Base-by-base conservation (phyloP, 2,888 invertebrate genomes). In the Papilio protenor region DNA sequence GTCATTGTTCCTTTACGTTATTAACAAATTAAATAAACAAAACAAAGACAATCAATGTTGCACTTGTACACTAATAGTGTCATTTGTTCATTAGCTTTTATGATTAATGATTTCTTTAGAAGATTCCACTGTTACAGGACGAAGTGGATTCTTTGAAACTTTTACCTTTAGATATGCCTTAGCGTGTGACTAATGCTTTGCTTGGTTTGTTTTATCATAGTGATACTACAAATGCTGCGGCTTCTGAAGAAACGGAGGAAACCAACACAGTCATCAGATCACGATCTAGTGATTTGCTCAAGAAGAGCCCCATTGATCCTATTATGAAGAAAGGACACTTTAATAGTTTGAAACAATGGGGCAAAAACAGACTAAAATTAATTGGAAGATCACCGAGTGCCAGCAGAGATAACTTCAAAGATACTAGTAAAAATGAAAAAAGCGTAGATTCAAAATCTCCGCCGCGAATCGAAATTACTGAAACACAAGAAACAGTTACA, bases 301-400 rank as follows among this genome's bases (percentile, higher is more conserved):
- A 96, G 90, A 96, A 96, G 92, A 96, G 96, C 82, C 95, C 96
- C 66, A 95, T 95, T 72, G 96, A 96, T 83, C 94, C 91, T 70
- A 86, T 91, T 75, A 87, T 89, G 79, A 95, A 95, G 87, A 94
- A 94, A 81, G 96, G 97, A 71, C 97, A 97, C 87, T 97, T 98
- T 89, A 97, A 97, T 89, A 97, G 97, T 45, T 92, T 98, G 77
- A 97, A 97, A 89, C 97, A 97, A 87, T 98, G 98, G 98, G 97
- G 98, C 78, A 96, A 96, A 87, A 97, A 96, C 85, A 96, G 97
- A 83, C 95, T 98, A 88, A 96, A 96, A 89, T 95, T 97, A 87
- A 97, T 97, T 86, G 96, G 96, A 84, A 95, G 96, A 90, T 95
- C 95, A 78, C 94, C 95, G 33, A 96, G 96, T 83, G 90, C 94